A percentile compares a stretch with the other conserved stretches of the same genome.
Evolutionary conservation across 2,888 invertebrate species (phyloP).

Genomic region (Drosophila imparisetae): DNA sequence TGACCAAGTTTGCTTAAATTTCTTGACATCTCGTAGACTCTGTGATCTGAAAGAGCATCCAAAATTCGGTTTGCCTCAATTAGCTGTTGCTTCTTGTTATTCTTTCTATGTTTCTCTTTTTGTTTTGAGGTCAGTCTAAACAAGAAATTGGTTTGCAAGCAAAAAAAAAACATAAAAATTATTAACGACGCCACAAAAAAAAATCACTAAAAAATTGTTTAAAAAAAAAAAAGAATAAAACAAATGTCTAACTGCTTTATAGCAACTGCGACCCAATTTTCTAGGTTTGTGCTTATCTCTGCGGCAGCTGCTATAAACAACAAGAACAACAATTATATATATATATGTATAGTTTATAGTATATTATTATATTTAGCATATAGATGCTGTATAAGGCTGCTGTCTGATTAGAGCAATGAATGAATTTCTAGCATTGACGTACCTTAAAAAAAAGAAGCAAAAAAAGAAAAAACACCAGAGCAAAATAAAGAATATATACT

Average conservation of each 20-base stretch:
- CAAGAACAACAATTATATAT: conserved; percentile 20
- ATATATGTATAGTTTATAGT: conserved; percentile 8
- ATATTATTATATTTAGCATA: background rate
- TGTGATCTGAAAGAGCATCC: background rate
- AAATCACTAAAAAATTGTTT: conserved; percentile 52
- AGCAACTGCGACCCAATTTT: conserved; percentile 76
- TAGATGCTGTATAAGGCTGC: conserved; percentile 14
- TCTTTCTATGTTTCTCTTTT: conserved; percentile 12
- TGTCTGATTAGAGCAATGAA: conserved; percentile 65
- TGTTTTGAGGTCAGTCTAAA: conserved; percentile 71
- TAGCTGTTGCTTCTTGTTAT: conserved; percentile 21
- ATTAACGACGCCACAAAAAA: conserved; percentile 73
- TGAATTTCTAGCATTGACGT: conserved; percentile 73
- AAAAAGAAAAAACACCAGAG: background rate
- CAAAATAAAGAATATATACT: background rate
- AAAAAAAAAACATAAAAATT: conserved; percentile 44
- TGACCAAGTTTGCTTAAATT: background rate
- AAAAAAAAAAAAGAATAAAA: conserved; percentile 34
- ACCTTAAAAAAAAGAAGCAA: conserved; percentile 49
- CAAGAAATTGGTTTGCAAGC: conserved; percentile 47
- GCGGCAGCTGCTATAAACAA: conserved; percentile 53
- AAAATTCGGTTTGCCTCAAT: background rate
- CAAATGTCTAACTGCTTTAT: conserved; percentile 69
- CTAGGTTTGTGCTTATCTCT: conserved; percentile 59
- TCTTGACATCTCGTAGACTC: background rate